Base-by-base conservation (phyloP, 2,113 vertebrate genomes). In the Lonchura striata region DNA sequence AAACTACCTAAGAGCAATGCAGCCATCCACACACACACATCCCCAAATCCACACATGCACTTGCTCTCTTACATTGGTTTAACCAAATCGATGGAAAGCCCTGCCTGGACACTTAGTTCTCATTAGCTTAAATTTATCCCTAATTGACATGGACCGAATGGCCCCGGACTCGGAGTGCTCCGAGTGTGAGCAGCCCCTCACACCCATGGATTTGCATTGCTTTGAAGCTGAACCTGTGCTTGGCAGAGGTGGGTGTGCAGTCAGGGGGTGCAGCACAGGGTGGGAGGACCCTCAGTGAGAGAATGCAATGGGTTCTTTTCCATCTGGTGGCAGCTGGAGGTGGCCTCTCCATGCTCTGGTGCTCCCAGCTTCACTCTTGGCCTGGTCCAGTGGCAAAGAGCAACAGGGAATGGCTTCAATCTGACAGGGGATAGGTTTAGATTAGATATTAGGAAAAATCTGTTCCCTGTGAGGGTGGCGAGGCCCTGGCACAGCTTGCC, bases 61-160 rank as follows among this genome's bases (percentile, higher is more conserved):
- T 88, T 13, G 53, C 79, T 92, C 79, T 66, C 87, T 86, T 90
- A 37, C 65, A 11, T 7, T 7, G 72, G 15, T 71, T 86, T 75
- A 83, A 83, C 60, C 57, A 42, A 93, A 97, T 96, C 68, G n/a
- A 97, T 96, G 90, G 4, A 10, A 61, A 95, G 56, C 79, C 39
- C 84, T 54, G 89, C 59, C 86, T 92, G 77, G 87, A 95, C 82
- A 59, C 54, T 96, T 91, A 64, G 2, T 77, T 57, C 91, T 91
- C 94, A 94, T 96, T 94, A 96, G 50, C 53, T 78, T 68, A 33
- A 90, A 92, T 93, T 88, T 92, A 9, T 68, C 90, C 65, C 52
- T 94, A 90, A 95, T 96, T 94, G 91, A 42, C 6, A 0, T 21
- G 70, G 69, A 63, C 46, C 52, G 27, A 74, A 24, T 9, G 0